Conservation (phyloP, 2,797 vertebrate genomes). For the Manis pentadactyla region DNA sequence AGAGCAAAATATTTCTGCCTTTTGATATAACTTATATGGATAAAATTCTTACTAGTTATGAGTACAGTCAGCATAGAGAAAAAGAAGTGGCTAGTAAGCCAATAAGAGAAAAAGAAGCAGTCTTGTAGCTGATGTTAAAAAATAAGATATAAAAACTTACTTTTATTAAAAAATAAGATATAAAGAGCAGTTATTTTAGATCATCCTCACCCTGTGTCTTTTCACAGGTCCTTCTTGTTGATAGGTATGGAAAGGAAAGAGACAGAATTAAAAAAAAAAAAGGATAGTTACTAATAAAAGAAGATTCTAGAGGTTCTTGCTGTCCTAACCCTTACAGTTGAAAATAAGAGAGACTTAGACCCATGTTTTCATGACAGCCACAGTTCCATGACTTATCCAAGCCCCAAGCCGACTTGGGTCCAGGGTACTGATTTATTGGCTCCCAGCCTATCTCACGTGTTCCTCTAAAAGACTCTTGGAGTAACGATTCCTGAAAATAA, state of each 20-base stretch:
- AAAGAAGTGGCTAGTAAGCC: not conserved
- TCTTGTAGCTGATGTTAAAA: not conserved
- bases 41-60: not conserved
- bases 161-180: conserved; percentile 26
- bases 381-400: not conserved
- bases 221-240: not conserved
- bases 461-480: not conserved
- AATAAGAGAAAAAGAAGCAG: not conserved
- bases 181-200: not conserved
- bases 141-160: not conserved
- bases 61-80: not conserved
- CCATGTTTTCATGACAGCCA: not conserved
- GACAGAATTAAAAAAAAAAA: not conserved
- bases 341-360: conserved; percentile 15
- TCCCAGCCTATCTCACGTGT: not conserved
- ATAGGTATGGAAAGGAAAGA: not conserved
- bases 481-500: not conserved
- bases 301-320: not conserved
- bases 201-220: not conserved
- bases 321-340: not conserved
- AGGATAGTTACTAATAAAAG: not conserved
- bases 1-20: not conserved
- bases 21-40: not conserved
- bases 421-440: not conserved
- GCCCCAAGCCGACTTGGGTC: not conserved